Evolutionary conservation across 2,113 vertebrate species (phyloP), one percentile per base, ranked within the genome.

Genomic region (Montifringilla adamsi): DNA sequence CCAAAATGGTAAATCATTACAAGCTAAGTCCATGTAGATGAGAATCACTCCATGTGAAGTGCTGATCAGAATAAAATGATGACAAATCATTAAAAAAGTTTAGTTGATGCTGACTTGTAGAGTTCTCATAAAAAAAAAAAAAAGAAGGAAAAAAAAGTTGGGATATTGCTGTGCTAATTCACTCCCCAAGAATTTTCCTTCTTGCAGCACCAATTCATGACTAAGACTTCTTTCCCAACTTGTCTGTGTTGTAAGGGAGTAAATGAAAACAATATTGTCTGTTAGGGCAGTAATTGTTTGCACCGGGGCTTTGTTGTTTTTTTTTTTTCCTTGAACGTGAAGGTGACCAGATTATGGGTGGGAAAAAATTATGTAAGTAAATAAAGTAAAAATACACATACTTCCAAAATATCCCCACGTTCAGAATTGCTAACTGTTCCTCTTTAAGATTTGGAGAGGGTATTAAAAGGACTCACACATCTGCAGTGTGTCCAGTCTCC

Each of bases 131-230:
- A 37, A 55, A 50, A 28, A 41, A 24, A 23, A 62, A 23, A 22
- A 13, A 4, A 4, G 39, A 41, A 41, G 39, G 39, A 41, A 41
- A 41, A 41, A 41, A 41, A 52, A 30, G 1, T 21, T 33, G 37
- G 84, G 62, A 79, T 82, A 39, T 35, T 79, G 49, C 79, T 69
- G 59, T 5, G 5, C 41, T 95, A 76, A 56, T 89, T 95, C 87
- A 95, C 46, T 84, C 28, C 44, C 37, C 55, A 64, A 81, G 93
- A 95, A 95, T 94, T 95, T 94, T 91, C 87, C 74, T 78, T 91
- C 46, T 39, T 49, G 63, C 6, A 1, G 50, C 5, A 2, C 43
- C 50, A 79, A 59, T 84, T 56, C 16, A 83, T 94, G 94, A 95
- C 58, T 87, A 83, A 87, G 67, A 76, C 8, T 37, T 89, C 53